phyloP scores from a whole-genome alignment of 2,888 invertebrate species.

The Lasioglossum morio region DNA sequence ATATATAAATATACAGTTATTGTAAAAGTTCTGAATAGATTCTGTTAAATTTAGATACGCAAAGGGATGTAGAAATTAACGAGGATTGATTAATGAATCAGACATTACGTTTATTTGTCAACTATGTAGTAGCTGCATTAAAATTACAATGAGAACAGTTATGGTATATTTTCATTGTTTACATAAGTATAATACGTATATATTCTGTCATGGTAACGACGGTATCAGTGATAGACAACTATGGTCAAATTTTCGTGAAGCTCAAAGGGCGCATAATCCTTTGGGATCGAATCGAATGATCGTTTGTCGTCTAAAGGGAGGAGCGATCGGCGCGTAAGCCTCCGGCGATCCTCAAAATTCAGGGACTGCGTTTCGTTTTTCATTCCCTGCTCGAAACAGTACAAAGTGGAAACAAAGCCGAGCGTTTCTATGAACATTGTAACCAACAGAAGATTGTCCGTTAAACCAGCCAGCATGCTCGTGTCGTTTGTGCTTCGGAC shows the following conservation, averaged over 20 bases:
- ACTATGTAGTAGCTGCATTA: neutral
- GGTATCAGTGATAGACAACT: neutral
- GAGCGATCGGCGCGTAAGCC: constrained; percentile 6
- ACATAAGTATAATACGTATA: no score
- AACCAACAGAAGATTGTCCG: constrained; percentile 72
- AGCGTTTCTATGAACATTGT: constrained; percentile 73
- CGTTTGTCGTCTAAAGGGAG: neutral
- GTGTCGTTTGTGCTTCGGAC: constrained; percentile 33
- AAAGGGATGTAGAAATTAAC: neutral
- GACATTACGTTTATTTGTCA: neutral
- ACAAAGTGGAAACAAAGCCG: constrained; percentile 63
- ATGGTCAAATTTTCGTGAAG: neutral
- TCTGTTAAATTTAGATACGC: neutral
- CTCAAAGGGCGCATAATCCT: neutral
- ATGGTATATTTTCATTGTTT: neutral
- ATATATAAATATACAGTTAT: neutral
- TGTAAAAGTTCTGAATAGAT: neutral
- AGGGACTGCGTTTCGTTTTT: constrained; percentile 17
- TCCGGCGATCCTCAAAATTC: constrained; percentile 17
- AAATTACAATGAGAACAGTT: neutral
- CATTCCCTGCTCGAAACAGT: constrained; percentile 22
- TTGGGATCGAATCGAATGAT: neutral
- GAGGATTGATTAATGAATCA: neutral
- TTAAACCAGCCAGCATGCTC: constrained; percentile 64
- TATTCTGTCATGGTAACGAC: neutral